Evolutionary conservation across 2,797 vertebrate genomes (phyloP), one percentile per base, ranked within the genome.

Genomic region (Aphelocoma californica): DNA sequence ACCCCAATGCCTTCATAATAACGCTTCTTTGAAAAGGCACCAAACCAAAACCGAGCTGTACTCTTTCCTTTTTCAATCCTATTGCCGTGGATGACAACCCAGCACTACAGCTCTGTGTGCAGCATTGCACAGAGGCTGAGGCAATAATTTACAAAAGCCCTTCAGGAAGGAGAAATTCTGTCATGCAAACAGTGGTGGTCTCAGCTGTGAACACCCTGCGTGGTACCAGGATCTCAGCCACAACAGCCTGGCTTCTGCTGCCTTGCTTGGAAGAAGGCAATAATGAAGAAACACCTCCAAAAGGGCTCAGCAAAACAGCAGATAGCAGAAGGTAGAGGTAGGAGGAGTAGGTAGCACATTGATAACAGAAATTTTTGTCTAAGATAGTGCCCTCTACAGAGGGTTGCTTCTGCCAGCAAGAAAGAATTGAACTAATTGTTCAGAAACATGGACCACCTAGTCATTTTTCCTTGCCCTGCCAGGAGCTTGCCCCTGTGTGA

Each of bases 151-250:
- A 11, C 44, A 54, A n/a, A 84, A 29, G 12, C 16, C 12, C 17
- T 74, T 66, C 31, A 38, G 40, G 48, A 78, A 71, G 56, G 38
- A 90, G 60, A 42, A 57, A 13, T 47, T 62, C 50, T 6, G 5
- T 48, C 21, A 5, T 3, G 16, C 9, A 4, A 3, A 4, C 31
- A 40, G 50, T 1, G 2, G 5, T 31, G 32, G 32, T 57, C 25
- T 65, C 47, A 62, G 50, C 65, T 18, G 7, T 14, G 14, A 45
- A 6, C 32, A 28, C 8, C 40, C 45, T 47, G 64, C 0, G 0
- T 20, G 50, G 9, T 60, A 32, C 50, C 3, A 24, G 50, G 47
- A 51, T 56, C 45, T 53, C 78, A 66, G 51, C 32, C 2, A 1
- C 51, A 42, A 3, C 8, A 67, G 28, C 9, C 0, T 56, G 48